Percentiles rank a stretch among this genome's conserved stretches.
phyloP scores from a whole-genome alignment of 2,888 invertebrate genomes.

The Clunio marinus region DNA sequence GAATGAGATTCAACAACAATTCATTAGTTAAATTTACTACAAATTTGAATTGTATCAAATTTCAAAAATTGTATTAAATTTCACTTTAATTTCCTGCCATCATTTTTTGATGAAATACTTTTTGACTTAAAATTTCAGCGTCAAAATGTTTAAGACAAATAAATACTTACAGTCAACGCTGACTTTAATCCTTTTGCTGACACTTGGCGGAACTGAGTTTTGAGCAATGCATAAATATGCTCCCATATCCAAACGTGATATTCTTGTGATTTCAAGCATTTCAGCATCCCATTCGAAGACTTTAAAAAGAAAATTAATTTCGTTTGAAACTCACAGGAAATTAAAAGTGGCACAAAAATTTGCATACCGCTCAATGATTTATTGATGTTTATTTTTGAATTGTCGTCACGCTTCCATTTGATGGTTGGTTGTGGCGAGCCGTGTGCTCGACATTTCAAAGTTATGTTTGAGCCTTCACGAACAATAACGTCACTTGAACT shows the following conservation, averaged over 20 bases:
- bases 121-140: too few relatives aligned
- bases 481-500: slow-evolving; percentile 90
- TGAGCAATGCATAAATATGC: slow-evolving; percentile 83
- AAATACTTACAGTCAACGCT: slow-evolving; percentile 86
- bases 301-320: slow-evolving; percentile 48
- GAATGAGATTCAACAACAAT: too few relatives aligned
- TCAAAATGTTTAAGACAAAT: neutral
- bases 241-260: slow-evolving; percentile 86
- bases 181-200: slow-evolving; percentile 87
- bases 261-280: slow-evolving; percentile 74
- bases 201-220: slow-evolving; percentile 84
- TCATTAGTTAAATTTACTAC: too few relatives aligned
- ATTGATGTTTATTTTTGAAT: slow-evolving; percentile 79
- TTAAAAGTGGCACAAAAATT: neutral
- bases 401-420: slow-evolving; percentile 89
- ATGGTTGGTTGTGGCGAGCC: slow-evolving; percentile 85
- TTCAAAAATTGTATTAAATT: slow-evolving; percentile 3
- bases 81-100: neutral
- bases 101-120: neutral
- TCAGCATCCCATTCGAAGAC: slow-evolving; percentile 82
- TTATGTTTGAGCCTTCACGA: slow-evolving; percentile 84
- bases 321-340: neutral
- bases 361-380: slow-evolving; percentile 70
- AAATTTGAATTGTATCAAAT: slow-evolving; percentile 11
- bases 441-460: slow-evolving; percentile 81